Percentiles rank a stretch among this genome's conserved stretches.
Conservation (phyloP, 2,888 invertebrate species). For the Arge pagana region DNA sequence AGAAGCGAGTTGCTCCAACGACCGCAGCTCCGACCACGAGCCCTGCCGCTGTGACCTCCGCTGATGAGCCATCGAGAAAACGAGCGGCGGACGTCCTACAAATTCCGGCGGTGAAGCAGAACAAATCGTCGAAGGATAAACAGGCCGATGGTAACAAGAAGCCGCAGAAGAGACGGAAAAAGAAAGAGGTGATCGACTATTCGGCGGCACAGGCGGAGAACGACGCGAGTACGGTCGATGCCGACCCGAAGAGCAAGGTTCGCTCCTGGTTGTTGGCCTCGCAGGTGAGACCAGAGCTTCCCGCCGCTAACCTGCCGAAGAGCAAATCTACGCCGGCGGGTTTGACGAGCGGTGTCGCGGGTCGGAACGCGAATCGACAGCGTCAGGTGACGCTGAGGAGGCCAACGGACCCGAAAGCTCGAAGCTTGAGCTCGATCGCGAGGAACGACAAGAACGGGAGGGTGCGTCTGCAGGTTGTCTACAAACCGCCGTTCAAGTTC, state of each 20-base stretch:
- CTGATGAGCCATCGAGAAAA: slow-evolving; percentile 45
- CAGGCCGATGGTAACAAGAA: slow-evolving; percentile 63
- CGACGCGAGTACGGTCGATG: slow-evolving; percentile 57
- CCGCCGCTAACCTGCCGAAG: slow-evolving; percentile 70
- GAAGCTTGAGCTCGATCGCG: slow-evolving; percentile 74
- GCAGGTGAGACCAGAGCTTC: slow-evolving; percentile 54
- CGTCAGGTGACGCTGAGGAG: slow-evolving; percentile 42
- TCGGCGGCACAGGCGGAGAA: slow-evolving; percentile 70
- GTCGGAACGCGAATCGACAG: slow-evolving; percentile 36
- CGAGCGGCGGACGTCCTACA: slow-evolving; percentile 39
- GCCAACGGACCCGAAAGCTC: slow-evolving; percentile 61
- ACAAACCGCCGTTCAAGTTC: slow-evolving; percentile 86
- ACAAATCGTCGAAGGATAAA: slow-evolving; percentile 32
- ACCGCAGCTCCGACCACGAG: slow-evolving; percentile 23
- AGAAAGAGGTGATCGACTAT: slow-evolving; percentile 81
- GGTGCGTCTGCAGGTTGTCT: slow-evolving; percentile 79
- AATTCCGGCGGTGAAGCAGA: slow-evolving; percentile 33
- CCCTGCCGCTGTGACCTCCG: slow-evolving; percentile 27
- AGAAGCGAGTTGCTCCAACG: slow-evolving; percentile 34
- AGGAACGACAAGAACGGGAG: slow-evolving; percentile 57
- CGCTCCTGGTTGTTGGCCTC: slow-evolving; percentile 83
- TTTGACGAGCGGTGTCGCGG: slow-evolving; percentile 60
- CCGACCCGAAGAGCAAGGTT: slow-evolving; percentile 75
- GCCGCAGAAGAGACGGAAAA: slow-evolving; percentile 66
- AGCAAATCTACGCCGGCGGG: slow-evolving; percentile 84